phyloP scores from a whole-genome alignment of 2,113 vertebrate genomes.

The Cnemophilus loriae region DNA sequence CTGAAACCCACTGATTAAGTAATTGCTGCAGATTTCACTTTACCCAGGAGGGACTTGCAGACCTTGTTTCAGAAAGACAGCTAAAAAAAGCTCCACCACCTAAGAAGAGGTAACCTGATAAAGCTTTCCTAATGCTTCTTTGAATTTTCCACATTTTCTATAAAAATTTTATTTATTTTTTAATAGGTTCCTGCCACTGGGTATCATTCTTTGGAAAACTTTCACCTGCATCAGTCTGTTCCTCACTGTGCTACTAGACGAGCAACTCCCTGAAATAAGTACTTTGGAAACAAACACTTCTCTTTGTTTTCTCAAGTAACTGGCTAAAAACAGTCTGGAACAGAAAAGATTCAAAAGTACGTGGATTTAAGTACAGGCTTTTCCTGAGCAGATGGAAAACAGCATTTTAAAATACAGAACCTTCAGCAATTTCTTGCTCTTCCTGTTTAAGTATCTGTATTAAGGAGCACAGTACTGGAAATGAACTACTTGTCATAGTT shows the following conservation, averaged over 20 bases:
- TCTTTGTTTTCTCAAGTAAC: background rate
- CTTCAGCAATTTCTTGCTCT: background rate
- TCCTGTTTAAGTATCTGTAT: background rate
- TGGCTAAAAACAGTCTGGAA: background rate
- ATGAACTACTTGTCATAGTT: background rate
- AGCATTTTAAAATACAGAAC: background rate
- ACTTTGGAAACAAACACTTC: background rate
- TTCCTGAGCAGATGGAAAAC: background rate
- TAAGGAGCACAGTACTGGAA: background rate
- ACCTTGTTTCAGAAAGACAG: background rate
- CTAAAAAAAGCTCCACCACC: background rate
- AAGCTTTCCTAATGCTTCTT: background rate
- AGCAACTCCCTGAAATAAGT: background rate
- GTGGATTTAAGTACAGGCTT: background rate
- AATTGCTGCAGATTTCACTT: constrained; percentile 17
- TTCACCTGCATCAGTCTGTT: background rate
- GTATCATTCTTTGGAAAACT: background rate
- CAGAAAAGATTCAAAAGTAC: background rate
- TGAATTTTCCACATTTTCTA: background rate
- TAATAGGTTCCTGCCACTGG: background rate
- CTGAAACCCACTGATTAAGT: constrained; percentile 6
- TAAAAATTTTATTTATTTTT: background rate
- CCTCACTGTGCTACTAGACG: background rate
- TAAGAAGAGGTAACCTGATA: background rate
- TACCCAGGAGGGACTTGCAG: background rate